Conservation (phyloP, 2,113 vertebrate species). For the Poeciliopsis retropinna region DNA sequence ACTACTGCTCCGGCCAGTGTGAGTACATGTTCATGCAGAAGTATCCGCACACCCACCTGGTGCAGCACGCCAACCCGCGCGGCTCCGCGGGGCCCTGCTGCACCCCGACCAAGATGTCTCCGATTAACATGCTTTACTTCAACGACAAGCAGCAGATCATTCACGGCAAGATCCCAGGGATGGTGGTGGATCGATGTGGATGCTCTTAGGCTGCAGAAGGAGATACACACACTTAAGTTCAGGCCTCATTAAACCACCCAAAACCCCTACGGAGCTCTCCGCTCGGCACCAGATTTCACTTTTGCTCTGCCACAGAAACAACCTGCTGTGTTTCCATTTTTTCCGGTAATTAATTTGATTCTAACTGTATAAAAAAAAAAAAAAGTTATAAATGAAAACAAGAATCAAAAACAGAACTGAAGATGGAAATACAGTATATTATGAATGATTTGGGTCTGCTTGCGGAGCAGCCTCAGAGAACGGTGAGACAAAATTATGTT, state of each 20-base stretch:
- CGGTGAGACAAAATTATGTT: slow-evolving; percentile 68
- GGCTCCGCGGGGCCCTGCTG: slow-evolving; percentile 97
- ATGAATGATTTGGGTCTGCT: slow-evolving; percentile 62
- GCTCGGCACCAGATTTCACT: slow-evolving; percentile 66
- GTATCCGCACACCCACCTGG: slow-evolving; percentile 97
- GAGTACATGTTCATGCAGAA: slow-evolving; percentile 99
- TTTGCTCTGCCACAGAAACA: slow-evolving; percentile 63
- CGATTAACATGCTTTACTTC: slow-evolving; percentile 99
- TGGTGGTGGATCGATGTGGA: slow-evolving; percentile 97
- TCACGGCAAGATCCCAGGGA: slow-evolving; percentile 98
- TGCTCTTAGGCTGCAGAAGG: slow-evolving; percentile 86
- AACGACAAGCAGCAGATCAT: slow-evolving; percentile 99
- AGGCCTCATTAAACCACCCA: slow-evolving; percentile 63
- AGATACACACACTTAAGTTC: slow-evolving; percentile 37
- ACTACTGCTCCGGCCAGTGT: slow-evolving; percentile 99
- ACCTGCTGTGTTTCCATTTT: slow-evolving; percentile 64
- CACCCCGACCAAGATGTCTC: slow-evolving; percentile 99
- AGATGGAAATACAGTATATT: slow-evolving; percentile 70
- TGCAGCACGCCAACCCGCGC: slow-evolving; percentile 95
- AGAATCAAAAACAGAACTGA: slow-evolving; percentile 66
- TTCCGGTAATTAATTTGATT: slow-evolving; percentile 72
- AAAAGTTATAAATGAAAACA: slow-evolving; percentile 70
- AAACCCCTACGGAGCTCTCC: slow-evolving; percentile 63
- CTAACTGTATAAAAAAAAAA: slow-evolving; percentile 64
- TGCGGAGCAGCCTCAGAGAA: slow-evolving; percentile 70